Evolutionary conservation across 1,140 invertebrate species (phyloP), one percentile per base, ranked within the genome.

Genomic region (Hetaerina americana): DNA sequence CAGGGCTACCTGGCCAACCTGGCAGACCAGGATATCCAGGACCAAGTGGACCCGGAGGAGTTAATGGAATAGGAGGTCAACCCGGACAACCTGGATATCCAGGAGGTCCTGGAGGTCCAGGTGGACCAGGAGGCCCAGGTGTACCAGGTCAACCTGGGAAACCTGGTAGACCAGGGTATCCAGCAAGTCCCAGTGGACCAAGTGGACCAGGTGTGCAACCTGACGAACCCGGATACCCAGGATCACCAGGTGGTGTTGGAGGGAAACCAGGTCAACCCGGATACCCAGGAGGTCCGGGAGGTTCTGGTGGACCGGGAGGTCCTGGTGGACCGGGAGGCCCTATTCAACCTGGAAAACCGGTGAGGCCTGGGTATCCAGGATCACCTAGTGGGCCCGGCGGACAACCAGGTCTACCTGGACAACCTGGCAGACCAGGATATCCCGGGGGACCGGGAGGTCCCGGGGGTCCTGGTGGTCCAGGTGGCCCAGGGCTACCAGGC

Each of bases 31-130:
- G 29, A 6, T 29, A 18, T 78, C 25, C 77, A 73, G 75, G 78
- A 76, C 69, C 78, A 71, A 31, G 77, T 76, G 73, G 78, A 74
- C 73, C 78, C 73, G 25, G 73, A 77, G 71, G 70, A n/a, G 25
- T 24, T 22, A 26, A n/a, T 0, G 71, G 71, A 67, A 66, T 22
- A 26, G 26, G 25, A 25, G 72, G 70, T 18, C 68, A 68, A 28
- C 57, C 67, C 5, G 72, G 72, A 6, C 70, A 71, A 71, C 73
- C 73, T 71, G 29, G 71, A 26, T 68, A 80, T 67, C 78, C 80
- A 66, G 26, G 12, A 66, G 1, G 3, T 3, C 22, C n/a, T 2
- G n/a, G 12, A 26, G 12, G 5, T 2, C 25, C 22, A 27, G 70
- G 70, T 15, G 31, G 15, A 70, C 70, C 69, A n/a, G n/a, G n/a